Evolutionary conservation across 2,888 invertebrate species (phyloP).

Genomic region (Melanostoma mellinum): DNA sequence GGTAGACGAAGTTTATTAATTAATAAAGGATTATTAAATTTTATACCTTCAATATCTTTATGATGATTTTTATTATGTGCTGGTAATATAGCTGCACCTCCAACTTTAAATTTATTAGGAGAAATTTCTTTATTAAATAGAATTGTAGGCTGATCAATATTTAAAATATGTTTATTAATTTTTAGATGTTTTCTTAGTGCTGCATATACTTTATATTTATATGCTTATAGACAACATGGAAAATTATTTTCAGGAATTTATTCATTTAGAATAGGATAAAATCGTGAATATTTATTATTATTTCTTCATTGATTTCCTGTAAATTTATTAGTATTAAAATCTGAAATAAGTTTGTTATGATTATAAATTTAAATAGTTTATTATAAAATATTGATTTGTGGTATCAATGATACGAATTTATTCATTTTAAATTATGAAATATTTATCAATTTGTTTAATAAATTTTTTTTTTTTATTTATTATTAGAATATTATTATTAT

Average conservation of each 20-base stretch:
- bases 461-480: constrained; percentile 83
- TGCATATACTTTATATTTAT: constrained; percentile 86
- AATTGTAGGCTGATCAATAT: constrained; percentile 83
- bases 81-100: constrained; percentile 87
- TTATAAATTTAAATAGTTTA: constrained; percentile 86
- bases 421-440: constrained; percentile 83
- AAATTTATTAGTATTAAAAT: constrained; percentile 85
- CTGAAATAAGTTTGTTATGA: constrained; percentile 83
- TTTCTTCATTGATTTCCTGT: constrained; percentile 86
- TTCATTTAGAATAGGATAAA: constrained; percentile 82
- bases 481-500: constrained; percentile 81
- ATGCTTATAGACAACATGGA: constrained; percentile 86
- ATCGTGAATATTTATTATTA: constrained; percentile 85
- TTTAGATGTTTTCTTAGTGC: constrained; percentile 86
- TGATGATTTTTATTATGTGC: constrained; percentile 87
- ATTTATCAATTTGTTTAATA: constrained; percentile 83
- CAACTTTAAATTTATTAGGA: constrained; percentile 86
- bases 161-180: constrained; percentile 83
- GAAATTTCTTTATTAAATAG: constrained; percentile 87
- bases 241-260: constrained; percentile 83
- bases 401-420: constrained; percentile 83
- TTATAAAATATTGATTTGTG: constrained; percentile 87
- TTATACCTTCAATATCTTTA: constrained; percentile 84
- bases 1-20: constrained; percentile 85
- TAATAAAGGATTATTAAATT: constrained; percentile 86